Conservation (phyloP, 2,113 vertebrate species). For the Salvator merianae region DNA sequence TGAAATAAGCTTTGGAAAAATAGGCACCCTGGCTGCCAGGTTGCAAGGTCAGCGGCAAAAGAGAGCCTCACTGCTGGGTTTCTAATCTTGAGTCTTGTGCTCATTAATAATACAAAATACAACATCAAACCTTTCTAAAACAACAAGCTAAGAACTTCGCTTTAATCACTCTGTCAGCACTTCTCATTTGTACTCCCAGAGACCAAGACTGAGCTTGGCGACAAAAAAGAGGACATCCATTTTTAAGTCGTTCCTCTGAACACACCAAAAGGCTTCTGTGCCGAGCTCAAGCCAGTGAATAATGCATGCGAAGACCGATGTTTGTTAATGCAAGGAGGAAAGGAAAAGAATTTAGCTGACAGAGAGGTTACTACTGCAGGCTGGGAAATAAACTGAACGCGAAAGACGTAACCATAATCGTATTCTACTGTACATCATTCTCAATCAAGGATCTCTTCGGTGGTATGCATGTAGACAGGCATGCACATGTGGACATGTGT, state of each 20-base stretch:
- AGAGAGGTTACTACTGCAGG: neutral
- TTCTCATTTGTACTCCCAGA: slow-evolving; percentile 43
- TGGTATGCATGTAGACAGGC: neutral
- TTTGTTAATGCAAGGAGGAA: slow-evolving; percentile 14
- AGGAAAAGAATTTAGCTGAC: slow-evolving; percentile 20
- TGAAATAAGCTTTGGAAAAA: slow-evolving; percentile 20
- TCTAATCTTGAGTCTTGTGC: slow-evolving; percentile 41
- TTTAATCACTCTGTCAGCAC: slow-evolving; percentile 53
- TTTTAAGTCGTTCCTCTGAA: slow-evolving; percentile 42
- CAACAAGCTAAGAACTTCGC: slow-evolving; percentile 47
- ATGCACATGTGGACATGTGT: neutral
- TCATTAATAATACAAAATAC: slow-evolving; percentile 61
- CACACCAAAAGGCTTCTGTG: slow-evolving; percentile 8
- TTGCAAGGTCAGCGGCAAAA: slow-evolving; percentile 45
- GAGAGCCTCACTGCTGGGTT: slow-evolving; percentile 49
- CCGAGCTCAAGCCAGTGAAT: slow-evolving; percentile 31
- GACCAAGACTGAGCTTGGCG: neutral
- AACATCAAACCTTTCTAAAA: slow-evolving; percentile 54
- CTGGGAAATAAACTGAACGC: neutral
- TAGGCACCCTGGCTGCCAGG: neutral
- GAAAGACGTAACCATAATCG: neutral
- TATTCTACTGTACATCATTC: neutral
- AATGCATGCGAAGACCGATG: slow-evolving; percentile 33
- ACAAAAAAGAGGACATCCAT: slow-evolving; percentile 20
- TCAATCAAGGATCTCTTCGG: neutral